Evolutionary conservation across 2,113 vertebrate genomes (phyloP).

Genomic region (Prionailurus viverrinus): DNA sequence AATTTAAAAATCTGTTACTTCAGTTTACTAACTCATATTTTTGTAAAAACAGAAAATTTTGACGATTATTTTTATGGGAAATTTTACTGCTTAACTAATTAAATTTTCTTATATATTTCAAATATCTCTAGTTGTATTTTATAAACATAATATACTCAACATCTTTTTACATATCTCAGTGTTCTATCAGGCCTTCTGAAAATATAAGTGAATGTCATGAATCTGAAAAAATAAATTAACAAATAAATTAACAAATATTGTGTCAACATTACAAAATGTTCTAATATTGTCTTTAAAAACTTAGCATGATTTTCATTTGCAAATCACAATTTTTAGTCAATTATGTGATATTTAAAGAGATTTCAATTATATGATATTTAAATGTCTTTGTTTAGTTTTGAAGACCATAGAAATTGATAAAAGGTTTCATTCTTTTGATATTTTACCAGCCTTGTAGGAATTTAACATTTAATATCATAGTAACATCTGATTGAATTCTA

Average conservation of each 20-base stretch:
- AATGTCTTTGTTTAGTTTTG: neutral
- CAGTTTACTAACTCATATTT: neutral
- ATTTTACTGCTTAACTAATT: neutral
- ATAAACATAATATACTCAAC: neutral
- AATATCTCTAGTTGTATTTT: neutral
- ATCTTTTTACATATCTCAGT: neutral
- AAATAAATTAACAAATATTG: neutral
- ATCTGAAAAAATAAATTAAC: neutral
- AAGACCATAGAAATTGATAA: neutral
- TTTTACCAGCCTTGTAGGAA: neutral
- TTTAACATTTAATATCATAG: neutral
- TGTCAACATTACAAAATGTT: neutral
- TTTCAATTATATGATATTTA: neutral
- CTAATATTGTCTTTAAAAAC: neutral
- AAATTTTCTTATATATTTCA: neutral
- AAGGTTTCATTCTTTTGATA: neutral
- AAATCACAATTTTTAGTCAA: neutral
- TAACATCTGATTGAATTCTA: neutral
- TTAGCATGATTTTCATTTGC: neutral
- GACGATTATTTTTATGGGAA: neutral
- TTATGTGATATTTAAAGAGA: neutral
- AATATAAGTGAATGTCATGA: neutral
- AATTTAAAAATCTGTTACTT: neutral
- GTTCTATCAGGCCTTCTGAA: neutral
- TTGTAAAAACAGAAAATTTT: neutral